Conservation (phyloP, 2,113 vertebrate genomes). For the Campylomormyrus tamandua region DNA sequence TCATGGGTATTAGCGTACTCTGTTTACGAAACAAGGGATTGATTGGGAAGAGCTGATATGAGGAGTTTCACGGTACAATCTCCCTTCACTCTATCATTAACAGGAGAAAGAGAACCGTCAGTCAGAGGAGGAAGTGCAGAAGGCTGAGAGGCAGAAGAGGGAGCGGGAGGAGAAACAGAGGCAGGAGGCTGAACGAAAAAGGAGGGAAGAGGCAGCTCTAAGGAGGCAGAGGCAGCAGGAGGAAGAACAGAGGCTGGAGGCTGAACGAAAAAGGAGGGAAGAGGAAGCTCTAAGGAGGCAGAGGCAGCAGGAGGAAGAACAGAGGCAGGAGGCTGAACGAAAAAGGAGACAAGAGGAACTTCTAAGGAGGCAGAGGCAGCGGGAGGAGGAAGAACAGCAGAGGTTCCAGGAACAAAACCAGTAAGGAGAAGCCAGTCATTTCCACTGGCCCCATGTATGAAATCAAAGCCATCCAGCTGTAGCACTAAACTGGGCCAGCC, state of each 20-base stretch:
- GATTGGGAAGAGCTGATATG: not conserved
- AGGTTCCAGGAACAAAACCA: constrained; percentile 32
- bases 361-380: constrained; percentile 16
- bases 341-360: not conserved
- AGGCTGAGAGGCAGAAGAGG: not conserved
- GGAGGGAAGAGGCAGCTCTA: constrained; percentile 27
- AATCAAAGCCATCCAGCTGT: not conserved
- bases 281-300: constrained; percentile 32
- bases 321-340: not conserved
- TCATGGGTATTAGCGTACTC: not conserved
- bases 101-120: constrained; percentile 55
- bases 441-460: not conserved
- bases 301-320: not conserved
- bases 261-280: constrained; percentile 22
- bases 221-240: constrained; percentile 35
- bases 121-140: constrained; percentile 37
- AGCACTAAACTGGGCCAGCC: not conserved
- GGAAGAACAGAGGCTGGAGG: constrained; percentile 32
- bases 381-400: constrained; percentile 26
- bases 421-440: constrained; percentile 19
- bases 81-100: not conserved
- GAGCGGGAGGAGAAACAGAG: not conserved
- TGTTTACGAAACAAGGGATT: not conserved
- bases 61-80: not conserved
- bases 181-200: not conserved